Evolutionary conservation across 2,888 invertebrate species (phyloP), one percentile per base, ranked within the genome.

Genomic region (Philopedon plagiatum): DNA sequence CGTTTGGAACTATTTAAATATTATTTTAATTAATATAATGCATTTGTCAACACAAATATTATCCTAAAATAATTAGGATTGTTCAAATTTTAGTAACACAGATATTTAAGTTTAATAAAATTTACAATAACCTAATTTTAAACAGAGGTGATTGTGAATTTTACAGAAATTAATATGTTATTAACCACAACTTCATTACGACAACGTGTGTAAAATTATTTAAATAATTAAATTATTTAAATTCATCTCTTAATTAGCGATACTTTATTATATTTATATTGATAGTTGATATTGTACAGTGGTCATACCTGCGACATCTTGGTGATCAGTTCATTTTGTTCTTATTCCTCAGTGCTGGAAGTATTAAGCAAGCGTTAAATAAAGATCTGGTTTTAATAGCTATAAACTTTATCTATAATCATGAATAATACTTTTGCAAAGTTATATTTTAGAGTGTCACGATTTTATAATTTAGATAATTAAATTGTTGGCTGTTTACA

Each of bases 61-160:
- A 39, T 4, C 9, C 9, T 4, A n/a, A 39, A 39, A 39, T 39
- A 15, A 39, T 39, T 39, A 4, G 13, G 3, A 13, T 39, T 39
- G 3, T 4, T 13, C 15, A n/a, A 39, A 34, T 34, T 29, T 29
- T 29, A 34, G 9, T 34, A 34, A 34, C 3, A 7, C 34, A 34
- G 13, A 13, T 15, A 15, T 39, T 39, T 15, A 15, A 15, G 15
- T 34, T 15, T 2, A 57, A 9, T 26, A 57, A 34, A 57, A 37
- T 57, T 37, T 2, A 13, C 37, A 18, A 13, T 18, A 57, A 57
- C 56, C 19, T 57, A 34, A 37, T 57, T 37, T 57, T 18, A 37
- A 37, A 2, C 57, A 34, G 57, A 34, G 37, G 19, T 37, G 9
- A 19, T 29, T 57, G 57, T 3, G n/a, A 57, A 57, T 39, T 57